A percentile compares a stretch with the other conserved stretches of the same genome.
Conservation (phyloP, 2,113 vertebrate species). For the Anser brachyrhynchus region DNA sequence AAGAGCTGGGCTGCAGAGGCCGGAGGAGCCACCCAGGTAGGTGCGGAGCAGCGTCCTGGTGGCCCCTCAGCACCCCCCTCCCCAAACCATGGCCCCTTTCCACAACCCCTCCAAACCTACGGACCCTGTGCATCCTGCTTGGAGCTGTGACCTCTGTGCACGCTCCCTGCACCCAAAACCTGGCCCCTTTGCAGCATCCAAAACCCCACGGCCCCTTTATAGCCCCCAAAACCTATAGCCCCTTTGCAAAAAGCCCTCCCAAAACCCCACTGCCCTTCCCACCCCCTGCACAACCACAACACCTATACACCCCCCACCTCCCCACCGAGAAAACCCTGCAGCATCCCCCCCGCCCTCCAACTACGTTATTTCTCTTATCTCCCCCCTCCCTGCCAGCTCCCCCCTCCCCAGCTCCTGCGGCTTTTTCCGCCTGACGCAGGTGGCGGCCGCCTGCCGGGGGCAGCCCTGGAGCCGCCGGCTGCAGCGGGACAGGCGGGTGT, state of each 20-base stretch:
- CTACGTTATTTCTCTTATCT: not conserved
- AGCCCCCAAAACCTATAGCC: not conserved
- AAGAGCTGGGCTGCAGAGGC: conserved; percentile 79
- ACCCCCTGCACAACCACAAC: no score
- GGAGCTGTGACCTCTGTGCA: no score
- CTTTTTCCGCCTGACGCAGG: conserved; percentile 81
- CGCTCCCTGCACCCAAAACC: not conserved
- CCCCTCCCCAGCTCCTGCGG: conserved; percentile 78
- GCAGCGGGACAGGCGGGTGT: conserved; percentile 74
- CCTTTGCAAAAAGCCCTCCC: no score
- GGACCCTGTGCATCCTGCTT: no score
- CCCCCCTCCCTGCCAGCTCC: not conserved
- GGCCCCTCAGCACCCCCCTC: not conserved
- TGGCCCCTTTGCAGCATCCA: no score
- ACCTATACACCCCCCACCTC: not conserved
- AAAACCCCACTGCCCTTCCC: not conserved
- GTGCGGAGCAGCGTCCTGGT: not conserved
- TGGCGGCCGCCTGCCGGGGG: conserved; percentile 73
- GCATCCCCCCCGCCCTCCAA: not conserved
- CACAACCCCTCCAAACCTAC: no score
- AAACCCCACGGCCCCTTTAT: no score
- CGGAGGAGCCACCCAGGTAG: conserved; percentile 79
- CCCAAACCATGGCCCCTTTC: not conserved
- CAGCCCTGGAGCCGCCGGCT: conserved; percentile 79
- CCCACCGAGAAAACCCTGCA: not conserved